phyloP scores from a whole-genome alignment of 2,888 invertebrate genomes.

The Cosmia pyralina region DNA sequence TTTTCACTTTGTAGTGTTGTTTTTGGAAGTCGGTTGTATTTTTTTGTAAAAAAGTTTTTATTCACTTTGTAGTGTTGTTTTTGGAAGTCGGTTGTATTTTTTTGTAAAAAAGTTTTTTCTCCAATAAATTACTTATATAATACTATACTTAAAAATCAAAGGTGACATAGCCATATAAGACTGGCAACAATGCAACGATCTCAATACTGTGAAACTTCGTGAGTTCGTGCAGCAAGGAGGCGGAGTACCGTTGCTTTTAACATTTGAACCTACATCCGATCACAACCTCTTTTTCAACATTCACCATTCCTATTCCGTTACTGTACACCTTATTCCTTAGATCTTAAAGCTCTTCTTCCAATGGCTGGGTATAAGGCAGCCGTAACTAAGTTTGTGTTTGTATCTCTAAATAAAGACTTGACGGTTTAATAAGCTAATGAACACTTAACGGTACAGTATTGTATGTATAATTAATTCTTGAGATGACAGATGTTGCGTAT shows the following conservation, averaged over 20 bases:
- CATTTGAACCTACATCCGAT: constrained; percentile 67
- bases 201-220: constrained; percentile 61
- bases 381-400: constrained; percentile 27
- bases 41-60: too few species aligned
- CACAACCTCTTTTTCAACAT: constrained; percentile 61
- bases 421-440: constrained; percentile 68
- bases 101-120: too few species aligned
- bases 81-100: too few species aligned
- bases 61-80: too few species aligned
- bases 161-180: constrained; percentile 51
- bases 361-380: constrained; percentile 25
- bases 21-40: too few species aligned
- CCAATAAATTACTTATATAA: neutral
- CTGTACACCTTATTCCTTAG: constrained; percentile 24
- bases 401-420: constrained; percentile 60
- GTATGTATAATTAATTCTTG: constrained; percentile 69
- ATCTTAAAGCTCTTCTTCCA: constrained; percentile 21
- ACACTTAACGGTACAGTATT: constrained; percentile 68
- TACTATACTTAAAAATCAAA: constrained; percentile 27
- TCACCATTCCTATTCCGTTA: constrained; percentile 6
- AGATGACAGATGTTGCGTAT: constrained; percentile 65
- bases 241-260: constrained; percentile 70
- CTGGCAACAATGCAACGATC: constrained; percentile 58
- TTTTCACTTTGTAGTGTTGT: too few species aligned
- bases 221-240: constrained; percentile 67